Percentiles rank a stretch among this genome's conserved stretches.
Conservation (phyloP, 1,140 invertebrate genomes). For the Sesamia nonagrioides region DNA sequence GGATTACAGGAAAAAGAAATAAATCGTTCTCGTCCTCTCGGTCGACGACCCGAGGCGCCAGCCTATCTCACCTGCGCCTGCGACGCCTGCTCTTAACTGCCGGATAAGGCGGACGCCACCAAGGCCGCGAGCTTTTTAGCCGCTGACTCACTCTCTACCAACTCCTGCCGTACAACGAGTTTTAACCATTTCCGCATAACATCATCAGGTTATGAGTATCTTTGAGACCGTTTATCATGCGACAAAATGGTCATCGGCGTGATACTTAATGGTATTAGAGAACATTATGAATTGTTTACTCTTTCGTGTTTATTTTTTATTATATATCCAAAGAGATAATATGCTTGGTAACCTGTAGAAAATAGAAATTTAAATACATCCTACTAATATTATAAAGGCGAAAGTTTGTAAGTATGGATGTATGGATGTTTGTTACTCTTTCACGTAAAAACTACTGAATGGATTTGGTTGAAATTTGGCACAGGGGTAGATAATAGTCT, state of each 20-base stretch:
- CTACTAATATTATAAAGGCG: too few relatives aligned
- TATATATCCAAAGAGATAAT: neutral
- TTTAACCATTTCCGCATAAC: slow-evolving; percentile 37
- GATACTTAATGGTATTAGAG: neutral
- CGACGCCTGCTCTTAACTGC: slow-evolving; percentile 53
- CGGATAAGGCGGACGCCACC: slow-evolving; percentile 60
- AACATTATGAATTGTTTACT: neutral
- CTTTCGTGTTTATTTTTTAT: too few relatives aligned
- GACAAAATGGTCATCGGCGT: neutral
- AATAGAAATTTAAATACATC: too few relatives aligned
- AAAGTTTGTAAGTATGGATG: too few relatives aligned
- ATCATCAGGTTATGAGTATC: slow-evolving; percentile 1
- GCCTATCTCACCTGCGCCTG: slow-evolving; percentile 62
- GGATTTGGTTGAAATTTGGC: too few relatives aligned
- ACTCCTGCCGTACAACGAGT: slow-evolving; percentile 32
- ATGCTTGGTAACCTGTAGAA: too few relatives aligned
- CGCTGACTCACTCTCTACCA: slow-evolving; percentile 53
- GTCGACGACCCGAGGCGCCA: slow-evolving; percentile 60
- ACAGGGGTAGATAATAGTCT: too few relatives aligned
- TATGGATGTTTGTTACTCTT: too few relatives aligned
- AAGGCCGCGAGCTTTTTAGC: slow-evolving; percentile 62
- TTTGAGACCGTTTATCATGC: neutral
- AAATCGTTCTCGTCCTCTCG: slow-evolving; percentile 52
- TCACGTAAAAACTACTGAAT: too few relatives aligned
- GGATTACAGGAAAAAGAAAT: slow-evolving; percentile 49